These are phyloP conservation scores for Ibycter americanus DNA, from an alignment of 2,797 vertebrate genomes.

Conservation along the genomic window DNA sequence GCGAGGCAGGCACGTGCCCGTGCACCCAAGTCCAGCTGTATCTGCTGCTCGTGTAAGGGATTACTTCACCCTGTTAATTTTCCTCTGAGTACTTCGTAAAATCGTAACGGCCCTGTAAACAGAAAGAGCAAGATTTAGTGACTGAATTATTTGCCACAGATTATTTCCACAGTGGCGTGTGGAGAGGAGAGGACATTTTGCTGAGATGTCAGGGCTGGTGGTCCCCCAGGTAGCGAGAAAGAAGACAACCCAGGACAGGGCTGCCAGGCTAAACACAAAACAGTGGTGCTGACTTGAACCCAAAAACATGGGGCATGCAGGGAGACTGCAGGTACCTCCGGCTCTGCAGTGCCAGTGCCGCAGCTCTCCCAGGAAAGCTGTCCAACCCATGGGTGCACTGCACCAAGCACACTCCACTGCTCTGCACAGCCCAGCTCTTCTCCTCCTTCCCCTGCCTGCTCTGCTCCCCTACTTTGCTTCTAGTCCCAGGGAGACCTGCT, in stretches of 20 bases:
- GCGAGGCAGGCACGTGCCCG: background rate
- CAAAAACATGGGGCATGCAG: fast-evolving
- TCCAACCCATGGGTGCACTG: fast-evolving
- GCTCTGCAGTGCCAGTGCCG: background rate
- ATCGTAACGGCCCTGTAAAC: background rate
- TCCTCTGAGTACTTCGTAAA: background rate
- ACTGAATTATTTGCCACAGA: background rate
- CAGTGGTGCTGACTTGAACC: background rate
- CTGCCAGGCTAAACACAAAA: background rate
- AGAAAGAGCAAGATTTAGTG: background rate
- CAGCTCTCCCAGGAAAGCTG: background rate
- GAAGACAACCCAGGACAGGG: background rate
- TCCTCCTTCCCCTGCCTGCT: background rate
- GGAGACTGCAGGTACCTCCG: background rate
- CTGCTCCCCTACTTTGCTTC: background rate
- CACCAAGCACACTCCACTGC: background rate
- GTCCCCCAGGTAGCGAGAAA: background rate
- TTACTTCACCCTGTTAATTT: background rate
- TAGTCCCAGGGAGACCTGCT: background rate
- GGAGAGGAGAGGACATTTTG: background rate
- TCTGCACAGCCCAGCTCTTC: background rate
- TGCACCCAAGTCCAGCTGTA: background rate
- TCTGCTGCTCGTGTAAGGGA: background rate
- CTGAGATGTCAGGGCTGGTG: background rate
- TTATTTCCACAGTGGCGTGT: background rate